phyloP scores from a whole-genome alignment of 2,797 vertebrate genomes.

The Squalus acanthias region DNA sequence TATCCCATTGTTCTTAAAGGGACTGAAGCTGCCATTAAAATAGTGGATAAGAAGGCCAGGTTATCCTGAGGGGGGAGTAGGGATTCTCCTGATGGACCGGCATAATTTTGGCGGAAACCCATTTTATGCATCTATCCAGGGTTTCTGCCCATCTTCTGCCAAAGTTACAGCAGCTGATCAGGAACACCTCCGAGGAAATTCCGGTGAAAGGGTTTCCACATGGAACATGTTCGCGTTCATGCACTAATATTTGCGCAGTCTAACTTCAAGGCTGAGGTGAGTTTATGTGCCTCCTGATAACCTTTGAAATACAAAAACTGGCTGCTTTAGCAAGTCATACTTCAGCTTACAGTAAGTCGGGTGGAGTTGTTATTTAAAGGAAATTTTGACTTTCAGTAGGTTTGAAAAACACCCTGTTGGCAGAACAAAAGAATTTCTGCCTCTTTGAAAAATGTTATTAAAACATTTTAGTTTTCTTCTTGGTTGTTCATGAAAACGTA shows the following conservation, averaged over 20 bases:
- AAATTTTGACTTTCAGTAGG: neutral
- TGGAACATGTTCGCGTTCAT: neutral
- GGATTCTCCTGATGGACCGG: neutral
- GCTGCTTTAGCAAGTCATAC: neutral
- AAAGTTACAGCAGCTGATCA: neutral
- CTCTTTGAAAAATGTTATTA: neutral
- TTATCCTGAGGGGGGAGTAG: neutral
- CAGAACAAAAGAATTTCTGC: neutral
- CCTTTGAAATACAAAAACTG: neutral
- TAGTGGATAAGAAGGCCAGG: neutral
- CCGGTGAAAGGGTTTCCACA: neutral
- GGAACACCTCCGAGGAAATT: neutral
- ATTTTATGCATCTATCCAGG: neutral
- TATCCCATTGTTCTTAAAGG: neutral
- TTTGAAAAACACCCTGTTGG: neutral
- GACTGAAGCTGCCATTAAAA: neutral
- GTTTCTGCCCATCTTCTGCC: neutral
- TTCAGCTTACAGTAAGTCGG: neutral
- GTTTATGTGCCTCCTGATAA: no score
- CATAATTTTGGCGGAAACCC: neutral
- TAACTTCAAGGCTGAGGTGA: neutral
- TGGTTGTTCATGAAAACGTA: neutral
- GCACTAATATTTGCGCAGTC: neutral
- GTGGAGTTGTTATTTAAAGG: constrained; percentile 3
- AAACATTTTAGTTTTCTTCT: neutral